Conservation (phyloP, 2,113 vertebrate species). For the Calyptommatus sinebrachiatus region DNA sequence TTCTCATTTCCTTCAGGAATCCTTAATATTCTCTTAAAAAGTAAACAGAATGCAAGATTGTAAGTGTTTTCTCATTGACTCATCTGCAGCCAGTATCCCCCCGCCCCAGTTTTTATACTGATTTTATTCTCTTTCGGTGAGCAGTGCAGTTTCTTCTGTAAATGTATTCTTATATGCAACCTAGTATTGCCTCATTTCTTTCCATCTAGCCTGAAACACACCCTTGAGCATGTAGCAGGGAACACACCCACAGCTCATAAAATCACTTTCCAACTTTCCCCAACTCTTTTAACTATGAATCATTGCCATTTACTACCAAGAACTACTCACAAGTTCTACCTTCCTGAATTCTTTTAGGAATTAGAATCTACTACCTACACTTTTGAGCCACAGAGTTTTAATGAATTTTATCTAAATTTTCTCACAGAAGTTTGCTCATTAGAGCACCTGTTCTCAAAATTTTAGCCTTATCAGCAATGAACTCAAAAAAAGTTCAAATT, state of each 20-base stretch:
- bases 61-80: not conserved
- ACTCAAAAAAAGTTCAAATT: not conserved
- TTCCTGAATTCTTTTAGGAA: not conserved
- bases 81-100: not conserved
- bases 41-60: not conserved
- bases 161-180: not conserved
- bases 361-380: not conserved
- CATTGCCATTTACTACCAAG: conserved; percentile 16
- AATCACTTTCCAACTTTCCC: conserved; percentile 38
- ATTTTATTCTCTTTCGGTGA: not conserved
- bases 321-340: not conserved
- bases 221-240: conserved; percentile 32
- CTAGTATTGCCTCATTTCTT: conserved; percentile 9
- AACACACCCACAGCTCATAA: conserved; percentile 40
- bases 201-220: conserved; percentile 23
- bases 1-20: not conserved
- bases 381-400: not conserved
- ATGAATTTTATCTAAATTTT: not conserved
- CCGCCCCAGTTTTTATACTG: not conserved
- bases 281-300: conserved; percentile 15
- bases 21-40: not conserved
- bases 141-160: fast-evolving
- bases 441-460: not conserved
- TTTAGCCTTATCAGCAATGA: not conserved
- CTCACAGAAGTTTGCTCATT: not conserved